These are phyloP conservation scores for Lindbergichthys nudifrons DNA, from an alignment of 2,797 vertebrate species.

Conservation along the genomic window DNA sequence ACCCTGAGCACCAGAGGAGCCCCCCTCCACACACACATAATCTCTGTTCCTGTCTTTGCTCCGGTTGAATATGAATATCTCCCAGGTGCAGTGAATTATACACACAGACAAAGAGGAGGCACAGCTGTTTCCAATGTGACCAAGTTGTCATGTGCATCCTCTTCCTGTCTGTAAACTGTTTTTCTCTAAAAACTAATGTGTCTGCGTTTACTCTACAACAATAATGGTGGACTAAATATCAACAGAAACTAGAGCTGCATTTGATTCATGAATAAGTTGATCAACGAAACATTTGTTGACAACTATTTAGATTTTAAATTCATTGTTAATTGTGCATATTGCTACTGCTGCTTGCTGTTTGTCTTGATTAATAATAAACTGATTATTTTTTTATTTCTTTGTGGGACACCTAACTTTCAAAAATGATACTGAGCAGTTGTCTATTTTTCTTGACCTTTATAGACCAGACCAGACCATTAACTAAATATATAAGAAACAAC, in stretches of 20 bases:
- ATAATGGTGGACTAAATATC: not conserved
- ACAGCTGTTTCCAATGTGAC: constrained; percentile 58
- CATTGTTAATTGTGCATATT: not conserved
- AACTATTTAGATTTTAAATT: constrained; percentile 1
- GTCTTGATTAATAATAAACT: not conserved
- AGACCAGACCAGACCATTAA: not conserved
- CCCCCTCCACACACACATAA: constrained; percentile 42
- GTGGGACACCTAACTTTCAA: not conserved
- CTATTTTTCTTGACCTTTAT: not conserved
- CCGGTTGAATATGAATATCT: constrained; percentile 58
- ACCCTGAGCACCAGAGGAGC: constrained; percentile 63
- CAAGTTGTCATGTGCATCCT: constrained; percentile 19
- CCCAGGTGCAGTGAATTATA: constrained; percentile 50
- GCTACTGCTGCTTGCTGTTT: no score
- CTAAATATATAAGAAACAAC: no score
- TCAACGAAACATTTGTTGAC: not conserved
- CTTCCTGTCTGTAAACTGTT: constrained; percentile 16
- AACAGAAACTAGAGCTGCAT: not conserved
- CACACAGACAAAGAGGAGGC: constrained; percentile 37
- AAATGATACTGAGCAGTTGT: not conserved
- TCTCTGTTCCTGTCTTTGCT: constrained; percentile 47
- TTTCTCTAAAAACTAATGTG: not conserved
- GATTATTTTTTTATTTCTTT: not conserved
- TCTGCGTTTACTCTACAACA: not conserved
- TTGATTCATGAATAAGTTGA: not conserved